Conservation (phyloP, 2,888 invertebrate species). For the Hydroisotoma schaefferi region DNA sequence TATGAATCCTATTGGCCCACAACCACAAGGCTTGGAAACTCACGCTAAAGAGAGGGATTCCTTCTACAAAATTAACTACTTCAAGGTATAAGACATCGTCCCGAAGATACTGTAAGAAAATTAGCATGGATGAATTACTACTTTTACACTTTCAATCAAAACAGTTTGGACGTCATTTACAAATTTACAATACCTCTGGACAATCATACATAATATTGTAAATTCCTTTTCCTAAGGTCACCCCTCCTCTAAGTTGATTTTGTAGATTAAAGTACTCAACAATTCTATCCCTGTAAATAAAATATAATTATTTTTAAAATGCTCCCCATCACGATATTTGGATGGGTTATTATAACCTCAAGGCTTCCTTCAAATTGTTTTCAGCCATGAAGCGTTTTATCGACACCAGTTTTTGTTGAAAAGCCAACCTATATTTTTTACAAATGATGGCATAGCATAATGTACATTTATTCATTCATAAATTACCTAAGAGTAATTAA, state of each 20-base stretch:
- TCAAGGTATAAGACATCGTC: conserved; percentile 41
- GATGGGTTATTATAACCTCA: conserved; percentile 1
- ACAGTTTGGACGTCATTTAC: too few species aligned
- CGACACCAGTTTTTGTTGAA: conserved; percentile 40
- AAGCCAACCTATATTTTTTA: conserved; percentile 24
- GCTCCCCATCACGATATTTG: background rate
- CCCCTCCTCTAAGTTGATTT: conserved; percentile 34
- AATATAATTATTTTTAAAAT: background rate
- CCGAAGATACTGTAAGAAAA: conserved; percentile 23
- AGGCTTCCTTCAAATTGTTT: conserved; percentile 25
- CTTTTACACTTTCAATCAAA: background rate
- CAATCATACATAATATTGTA: conserved; percentile 42
- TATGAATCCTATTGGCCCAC: background rate
- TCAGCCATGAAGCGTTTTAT: conserved; percentile 38
- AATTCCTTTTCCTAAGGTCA: conserved; percentile 6
- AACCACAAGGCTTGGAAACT: conserved; percentile 2
- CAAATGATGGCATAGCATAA: too few species aligned
- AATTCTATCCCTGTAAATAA: conserved; percentile 27
- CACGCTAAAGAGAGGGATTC: conserved; percentile 38
- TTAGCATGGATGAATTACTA: background rate
- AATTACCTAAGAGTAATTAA: too few species aligned
- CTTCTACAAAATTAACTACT: conserved; percentile 37
- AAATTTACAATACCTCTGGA: conserved; percentile 20
- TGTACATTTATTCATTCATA: background rate
- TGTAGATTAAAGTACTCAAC: conserved; percentile 39